Percentiles rank a stretch among this genome's conserved stretches.
Evolutionary conservation across 1,140 invertebrate genomes (phyloP).

Genomic region (Periplaneta americana): DNA sequence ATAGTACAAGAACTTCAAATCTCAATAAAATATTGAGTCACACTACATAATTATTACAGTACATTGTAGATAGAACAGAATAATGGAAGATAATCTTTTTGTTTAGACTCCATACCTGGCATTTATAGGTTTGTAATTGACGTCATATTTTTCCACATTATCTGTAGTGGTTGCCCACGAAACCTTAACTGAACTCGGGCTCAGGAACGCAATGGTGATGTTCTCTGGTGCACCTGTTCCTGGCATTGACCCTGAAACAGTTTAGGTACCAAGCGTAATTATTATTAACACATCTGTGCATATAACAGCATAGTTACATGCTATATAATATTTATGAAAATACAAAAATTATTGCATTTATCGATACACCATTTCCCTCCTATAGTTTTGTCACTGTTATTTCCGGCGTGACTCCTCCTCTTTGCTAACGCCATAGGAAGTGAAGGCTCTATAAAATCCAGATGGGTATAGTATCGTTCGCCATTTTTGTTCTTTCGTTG

Average conservation of each 20-base stretch:
- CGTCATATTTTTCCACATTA: constrained; percentile 77
- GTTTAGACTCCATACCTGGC: constrained; percentile 52
- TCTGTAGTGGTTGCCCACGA: constrained; percentile 73
- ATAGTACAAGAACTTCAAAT: no score
- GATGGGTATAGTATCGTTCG: no score
- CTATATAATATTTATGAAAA: not conserved
- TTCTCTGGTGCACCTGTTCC: constrained; percentile 72
- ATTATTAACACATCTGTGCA: not conserved
- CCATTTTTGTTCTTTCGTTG: no score
- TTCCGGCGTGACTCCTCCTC: no score
- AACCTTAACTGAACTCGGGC: constrained; percentile 71
- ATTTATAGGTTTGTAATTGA: constrained; percentile 75
- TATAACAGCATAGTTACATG: not conserved
- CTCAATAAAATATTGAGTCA: no score
- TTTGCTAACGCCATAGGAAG: no score
- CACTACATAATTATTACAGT: constrained; percentile 11
- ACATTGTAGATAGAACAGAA: not conserved
- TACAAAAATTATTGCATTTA: no score
- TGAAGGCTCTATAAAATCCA: no score
- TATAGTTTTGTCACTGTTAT: no score
- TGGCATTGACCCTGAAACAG: constrained; percentile 64
- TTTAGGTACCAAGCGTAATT: no score
- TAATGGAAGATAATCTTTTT: not conserved
- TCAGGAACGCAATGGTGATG: constrained; percentile 78
- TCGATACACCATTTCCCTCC: no score